Evolutionary conservation across 2,888 invertebrate genomes (phyloP).

Genomic region (Hetaerina titia): DNA sequence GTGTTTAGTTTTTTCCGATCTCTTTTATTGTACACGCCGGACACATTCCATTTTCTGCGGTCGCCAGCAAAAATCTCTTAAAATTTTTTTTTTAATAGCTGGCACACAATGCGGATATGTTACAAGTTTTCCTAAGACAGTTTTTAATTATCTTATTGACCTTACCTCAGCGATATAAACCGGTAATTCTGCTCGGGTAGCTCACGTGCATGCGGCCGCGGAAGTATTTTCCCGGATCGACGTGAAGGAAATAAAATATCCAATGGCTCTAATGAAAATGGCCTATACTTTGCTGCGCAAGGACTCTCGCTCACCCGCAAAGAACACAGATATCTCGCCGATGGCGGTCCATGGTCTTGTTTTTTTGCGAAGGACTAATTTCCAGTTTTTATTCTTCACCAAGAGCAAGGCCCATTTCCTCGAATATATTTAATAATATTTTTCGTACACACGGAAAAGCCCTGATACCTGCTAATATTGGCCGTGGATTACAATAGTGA

Average conservation of each 20-base stretch:
- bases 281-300: not conserved
- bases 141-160: slow-evolving; percentile 1
- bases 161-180: not conserved
- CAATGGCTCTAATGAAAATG: not conserved
- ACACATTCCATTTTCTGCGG: not conserved
- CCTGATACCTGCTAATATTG: too few relatives aligned
- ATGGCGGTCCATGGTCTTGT: not conserved
- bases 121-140: not conserved
- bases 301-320: not conserved
- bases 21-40: not conserved
- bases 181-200: not conserved
- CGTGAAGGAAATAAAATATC: not conserved
- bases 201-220: not conserved
- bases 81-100: not conserved
- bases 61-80: not conserved
- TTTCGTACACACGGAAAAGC: too few relatives aligned
- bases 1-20: not conserved
- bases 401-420: not conserved
- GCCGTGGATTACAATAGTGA: too few relatives aligned
- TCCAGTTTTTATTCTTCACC: not conserved
- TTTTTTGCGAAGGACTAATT: not conserved
- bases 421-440: too few relatives aligned
- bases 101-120: not conserved
- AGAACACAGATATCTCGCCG: not conserved
- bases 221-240: not conserved